Evolutionary conservation across 2,113 vertebrate genomes (phyloP), one percentile per base, ranked within the genome.

Genomic region (Podarcis muralis): DNA sequence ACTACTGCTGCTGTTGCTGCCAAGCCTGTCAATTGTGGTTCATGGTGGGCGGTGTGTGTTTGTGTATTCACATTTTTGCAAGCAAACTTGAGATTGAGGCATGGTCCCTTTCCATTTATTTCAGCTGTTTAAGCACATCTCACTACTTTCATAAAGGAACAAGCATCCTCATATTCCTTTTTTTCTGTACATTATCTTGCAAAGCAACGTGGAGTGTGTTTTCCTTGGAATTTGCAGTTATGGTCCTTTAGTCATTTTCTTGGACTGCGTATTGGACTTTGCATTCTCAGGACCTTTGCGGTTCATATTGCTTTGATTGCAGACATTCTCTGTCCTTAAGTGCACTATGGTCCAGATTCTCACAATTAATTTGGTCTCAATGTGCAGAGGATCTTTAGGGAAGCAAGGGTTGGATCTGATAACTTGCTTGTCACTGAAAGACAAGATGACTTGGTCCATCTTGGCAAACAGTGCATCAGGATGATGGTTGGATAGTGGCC

Each of bases 191-290:
- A 59, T 72, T 59, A 13, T 25, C 20, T 20, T 40, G 20, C 35
- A 43, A 69, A 53, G 40, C 68, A 53, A 22, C 32, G 16, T n/a
- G 32, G 9, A 9, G 2, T 25, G 35, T 65, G 20, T 37, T 13
- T 22, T 25, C 8, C 30, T 35, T 37, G 59, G 57, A 81, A 62
- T 65, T 25, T 71, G 65, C 3, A 22, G 30, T 48, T n/a, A 66
- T 4, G 18, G 6, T 8, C 4, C 25, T 40, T 30, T 81, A 37
- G 37, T 4, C 62, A 12, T n/a, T 65, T 81, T 5, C 18, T 81
- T 65, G 57, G 18, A 65, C 22, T 68, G 65, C 0, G 0, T 27
- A 77, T 84, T 0, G 0, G 8, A 37, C 30, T 69, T 35, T 53
- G 48, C 62, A 80, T 71, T 22, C 25, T 35, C 43, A 71, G 13